Percentiles rank a stretch among this genome's conserved stretches.
These are phyloP conservation scores for Delphinus delphis DNA, from an alignment of 2,113 vertebrate genomes.

Conservation along the genomic window DNA sequence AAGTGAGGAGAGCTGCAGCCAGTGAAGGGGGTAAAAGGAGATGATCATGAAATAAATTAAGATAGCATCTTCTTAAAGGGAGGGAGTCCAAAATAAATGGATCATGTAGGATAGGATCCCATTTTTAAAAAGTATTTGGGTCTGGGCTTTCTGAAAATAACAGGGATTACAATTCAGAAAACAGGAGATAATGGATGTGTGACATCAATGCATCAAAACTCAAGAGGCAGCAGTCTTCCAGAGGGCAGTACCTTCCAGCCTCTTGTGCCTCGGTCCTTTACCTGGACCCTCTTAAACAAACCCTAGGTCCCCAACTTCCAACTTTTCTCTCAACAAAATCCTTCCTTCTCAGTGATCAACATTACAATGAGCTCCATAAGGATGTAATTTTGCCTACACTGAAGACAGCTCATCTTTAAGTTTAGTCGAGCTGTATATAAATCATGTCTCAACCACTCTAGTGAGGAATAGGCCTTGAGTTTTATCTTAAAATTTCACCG, in stretches of 20 bases:
- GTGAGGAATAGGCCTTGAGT: not conserved
- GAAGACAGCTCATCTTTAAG: not conserved
- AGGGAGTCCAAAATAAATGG: not conserved
- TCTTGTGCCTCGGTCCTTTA: not conserved
- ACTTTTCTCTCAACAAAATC: not conserved
- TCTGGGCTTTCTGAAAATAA: not conserved
- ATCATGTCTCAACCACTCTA: not conserved
- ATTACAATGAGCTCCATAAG: not conserved
- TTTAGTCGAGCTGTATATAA: not conserved
- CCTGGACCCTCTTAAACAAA: not conserved
- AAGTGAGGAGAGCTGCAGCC: not conserved
- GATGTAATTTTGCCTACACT: not conserved
- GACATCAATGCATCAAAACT: not conserved
- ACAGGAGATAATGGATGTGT: not conserved
- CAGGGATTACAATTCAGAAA: not conserved
- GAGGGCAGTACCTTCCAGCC: not conserved
- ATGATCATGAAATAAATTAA: too few relatives aligned
- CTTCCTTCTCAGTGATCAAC: not conserved
- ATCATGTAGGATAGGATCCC: not conserved
- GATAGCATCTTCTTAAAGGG: not conserved
- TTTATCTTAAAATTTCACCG: not conserved
- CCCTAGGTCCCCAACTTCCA: not conserved
- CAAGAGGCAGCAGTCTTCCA: not conserved
- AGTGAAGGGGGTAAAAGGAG: not conserved
- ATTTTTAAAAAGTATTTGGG: too few relatives aligned